A percentile compares a stretch with the other conserved stretches of the same genome.
Evolutionary conservation across 2,888 invertebrate genomes (phyloP).

Genomic region (Phengaris arion): DNA sequence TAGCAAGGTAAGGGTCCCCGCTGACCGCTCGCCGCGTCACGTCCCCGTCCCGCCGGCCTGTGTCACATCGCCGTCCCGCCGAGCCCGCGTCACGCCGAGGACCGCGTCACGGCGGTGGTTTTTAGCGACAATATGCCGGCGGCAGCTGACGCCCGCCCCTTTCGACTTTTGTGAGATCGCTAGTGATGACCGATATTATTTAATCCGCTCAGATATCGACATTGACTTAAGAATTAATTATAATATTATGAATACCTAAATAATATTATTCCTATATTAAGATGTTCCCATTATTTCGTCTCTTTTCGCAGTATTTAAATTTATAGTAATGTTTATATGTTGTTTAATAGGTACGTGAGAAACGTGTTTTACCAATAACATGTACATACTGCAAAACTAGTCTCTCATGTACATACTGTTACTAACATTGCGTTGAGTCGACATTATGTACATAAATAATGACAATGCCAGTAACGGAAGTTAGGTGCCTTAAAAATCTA

Average conservation of each 20-base stretch:
- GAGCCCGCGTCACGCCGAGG: slow-evolving; percentile 41
- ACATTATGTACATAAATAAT: too few relatives aligned
- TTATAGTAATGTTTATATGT: too few relatives aligned
- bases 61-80: slow-evolving; percentile 32
- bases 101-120: slow-evolving; percentile 39
- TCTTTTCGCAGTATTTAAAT: too few relatives aligned
- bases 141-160: slow-evolving; percentile 67
- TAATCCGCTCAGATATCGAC: slow-evolving; percentile 34
- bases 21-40: slow-evolving; percentile 9
- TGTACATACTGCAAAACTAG: too few relatives aligned
- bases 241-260: neutral
- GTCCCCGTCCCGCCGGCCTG: too few relatives aligned
- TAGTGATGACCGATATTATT: slow-evolving; percentile 39
- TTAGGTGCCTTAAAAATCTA: too few relatives aligned
- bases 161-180: slow-evolving; percentile 39
- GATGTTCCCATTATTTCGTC: too few relatives aligned
- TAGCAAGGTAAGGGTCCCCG: slow-evolving; percentile 1
- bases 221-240: slow-evolving; percentile 11
- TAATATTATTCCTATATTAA: neutral
- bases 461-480: too few relatives aligned
- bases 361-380: too few relatives aligned
- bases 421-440: too few relatives aligned
- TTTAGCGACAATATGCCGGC: slow-evolving; percentile 64
- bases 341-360: too few relatives aligned
- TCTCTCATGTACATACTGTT: too few relatives aligned